These are phyloP conservation scores for Patella ulyssiponensis DNA, from an alignment of 2,888 invertebrate species.

Conservation along the genomic window DNA sequence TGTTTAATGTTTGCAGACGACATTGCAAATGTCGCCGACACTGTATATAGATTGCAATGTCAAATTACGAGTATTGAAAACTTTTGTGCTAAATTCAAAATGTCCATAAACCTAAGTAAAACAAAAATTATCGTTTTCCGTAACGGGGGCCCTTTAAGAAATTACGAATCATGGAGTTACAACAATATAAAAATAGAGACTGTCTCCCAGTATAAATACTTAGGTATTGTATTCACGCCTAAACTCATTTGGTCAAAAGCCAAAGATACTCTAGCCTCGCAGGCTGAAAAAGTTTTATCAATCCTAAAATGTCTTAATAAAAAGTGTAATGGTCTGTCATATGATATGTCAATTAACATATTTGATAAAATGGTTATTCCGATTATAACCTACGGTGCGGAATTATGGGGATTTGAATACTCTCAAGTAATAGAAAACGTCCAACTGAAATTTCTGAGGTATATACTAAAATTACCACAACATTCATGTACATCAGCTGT, in stretches of 20 bases:
- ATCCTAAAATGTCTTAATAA: background rate
- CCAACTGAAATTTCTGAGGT: background rate
- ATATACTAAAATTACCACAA: background rate
- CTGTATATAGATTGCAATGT: slow-evolving; percentile 6
- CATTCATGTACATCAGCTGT: slow-evolving; percentile 4
- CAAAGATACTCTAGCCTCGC: background rate
- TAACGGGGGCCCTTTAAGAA: background rate
- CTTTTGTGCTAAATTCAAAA: slow-evolving; percentile 14
- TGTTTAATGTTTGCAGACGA: too few species aligned
- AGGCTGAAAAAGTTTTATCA: slow-evolving; percentile 24
- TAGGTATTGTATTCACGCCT: slow-evolving; percentile 20
- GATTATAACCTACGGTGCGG: background rate
- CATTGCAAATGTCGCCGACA: slow-evolving; percentile 21
- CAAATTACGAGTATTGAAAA: slow-evolving; percentile 21
- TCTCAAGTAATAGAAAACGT: slow-evolving; percentile 10
- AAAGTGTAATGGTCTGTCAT: background rate
- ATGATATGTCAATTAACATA: background rate
- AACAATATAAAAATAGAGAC: background rate
- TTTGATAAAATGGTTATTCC: slow-evolving; percentile 8
- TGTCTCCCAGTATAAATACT: background rate
- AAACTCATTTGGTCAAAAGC: slow-evolving; percentile 16
- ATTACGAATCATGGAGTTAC: slow-evolving; percentile 1
- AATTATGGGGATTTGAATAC: slow-evolving; percentile 2
- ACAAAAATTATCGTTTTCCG: background rate
- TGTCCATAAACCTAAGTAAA: slow-evolving; percentile 11